Evolutionary conservation across 2,113 vertebrate species (phyloP), one percentile per base, ranked within the genome.

Genomic region (Sula dactylatra): DNA sequence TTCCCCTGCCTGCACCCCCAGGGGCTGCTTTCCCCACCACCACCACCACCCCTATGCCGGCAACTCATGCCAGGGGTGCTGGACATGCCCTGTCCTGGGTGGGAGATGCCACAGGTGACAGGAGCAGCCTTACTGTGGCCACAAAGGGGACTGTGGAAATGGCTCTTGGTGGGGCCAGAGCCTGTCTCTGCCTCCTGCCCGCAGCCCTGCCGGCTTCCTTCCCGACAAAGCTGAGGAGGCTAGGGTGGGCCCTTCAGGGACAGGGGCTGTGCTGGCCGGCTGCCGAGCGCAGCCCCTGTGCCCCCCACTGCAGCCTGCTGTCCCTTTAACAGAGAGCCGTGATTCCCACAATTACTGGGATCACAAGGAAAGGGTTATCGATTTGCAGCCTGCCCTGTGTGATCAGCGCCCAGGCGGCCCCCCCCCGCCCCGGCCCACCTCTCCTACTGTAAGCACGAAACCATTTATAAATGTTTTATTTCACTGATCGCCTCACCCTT

Each of bases 271-370:
- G 59, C 73, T 1, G 14, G n/a, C 14, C 5, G 2, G 62, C 62
- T 14, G 44, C 77, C 3, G 5, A n/a, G 54, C 4, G 2, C 88
- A n/a, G 72, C 55, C 89, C n/a, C 70, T 5, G 1, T 4, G 3
- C 73, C 83, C 77, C 31, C 50, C 47, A 9, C 69, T 61, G 90
- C 88, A 85, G 97, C 84, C 93, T 78, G 64, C 97, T 97, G 94
- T 97, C 96, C 97, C 98, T 98, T 98, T 98, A 98, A 98, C 98
- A 94, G 98, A 97, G 97, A 97, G 96, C 98, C 85, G 96, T 91
- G 96, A 98, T 98, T 97, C 97, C 98, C 97, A 97, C 98, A 98
- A 98, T 98, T 98, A 98, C 98, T 93, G 97, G 97, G 98, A 98
- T 98, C 98, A 98, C 98, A 97, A 97, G 93, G 97, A 97, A 97